Evolutionary conservation across 2,797 vertebrate species (phyloP), one percentile per base, ranked within the genome.

Genomic region (Agapornis canus): DNA sequence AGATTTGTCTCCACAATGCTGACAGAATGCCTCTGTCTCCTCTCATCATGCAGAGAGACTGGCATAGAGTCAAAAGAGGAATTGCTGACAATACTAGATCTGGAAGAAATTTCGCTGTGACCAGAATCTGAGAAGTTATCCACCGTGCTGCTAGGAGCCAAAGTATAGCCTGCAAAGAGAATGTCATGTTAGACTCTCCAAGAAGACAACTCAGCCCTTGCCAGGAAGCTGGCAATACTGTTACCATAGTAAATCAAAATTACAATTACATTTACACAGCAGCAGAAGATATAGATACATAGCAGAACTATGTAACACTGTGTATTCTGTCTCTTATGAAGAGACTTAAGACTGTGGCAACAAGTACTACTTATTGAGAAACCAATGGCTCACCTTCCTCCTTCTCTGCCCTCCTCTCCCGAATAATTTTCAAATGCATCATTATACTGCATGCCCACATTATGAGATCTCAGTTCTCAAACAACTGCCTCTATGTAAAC

Each of bases 71-170:
- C 99, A 94, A 99, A 99, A 29, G 99, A 99, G 12, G 99, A 99
- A 97, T 99, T 99, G 97, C 99, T 99, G 98, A 99, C 99, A 35
- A 99, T 99, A 94, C 99, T 99, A 97, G 99, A 99, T 91, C 99
- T 98, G 22, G 99, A 99, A 42, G 99, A 99, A 95, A 99, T 99
- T 97, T 99, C 99, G 69, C 99, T 99, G 98, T 99, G 99, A 39
- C 99, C 99, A 11, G 99, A 99, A 97, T 99, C 99, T 1, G 99
- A 99, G 94, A 99, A 99, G 90, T 99, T 98, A 94, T 99, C 99
- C 82, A 98, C 98, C 0, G 98, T 98, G 77, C 99, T 98, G 71
- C 98, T 98, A 66, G 98, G 97, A 97, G 98, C 98, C 97, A 98
- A 91, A 47, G 98, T 96, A 87, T 99, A 99, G 72, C 99, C 99